A percentile compares a stretch with the other conserved stretches of the same genome.
phyloP scores from a whole-genome alignment of 2,797 vertebrate species.

The Xenentodon cancila region DNA sequence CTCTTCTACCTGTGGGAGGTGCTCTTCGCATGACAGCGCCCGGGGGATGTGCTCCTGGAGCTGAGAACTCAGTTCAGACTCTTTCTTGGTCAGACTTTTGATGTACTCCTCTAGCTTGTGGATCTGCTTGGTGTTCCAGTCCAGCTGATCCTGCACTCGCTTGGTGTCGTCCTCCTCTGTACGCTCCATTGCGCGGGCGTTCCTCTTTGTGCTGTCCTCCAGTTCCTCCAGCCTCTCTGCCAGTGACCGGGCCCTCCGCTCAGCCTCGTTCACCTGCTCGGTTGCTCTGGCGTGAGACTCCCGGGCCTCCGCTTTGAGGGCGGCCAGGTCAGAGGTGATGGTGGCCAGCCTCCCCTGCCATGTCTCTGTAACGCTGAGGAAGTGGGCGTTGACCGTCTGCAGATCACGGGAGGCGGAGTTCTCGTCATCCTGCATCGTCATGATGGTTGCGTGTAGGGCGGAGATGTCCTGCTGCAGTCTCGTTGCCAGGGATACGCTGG shows the following conservation, averaged over 20 bases:
- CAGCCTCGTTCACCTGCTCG: slow-evolving; percentile 86
- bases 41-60: slow-evolving; percentile 83
- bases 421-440: slow-evolving; percentile 81
- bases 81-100: slow-evolving; percentile 67
- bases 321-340: slow-evolving; percentile 77
- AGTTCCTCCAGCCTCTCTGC: slow-evolving; percentile 86
- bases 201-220: slow-evolving; percentile 90
- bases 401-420: slow-evolving; percentile 80
- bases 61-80: slow-evolving; percentile 77
- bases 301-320: slow-evolving; percentile 86
- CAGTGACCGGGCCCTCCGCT: slow-evolving; percentile 83
- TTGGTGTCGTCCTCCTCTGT: slow-evolving; percentile 89
- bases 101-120: slow-evolving; percentile 82
- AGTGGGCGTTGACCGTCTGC: slow-evolving; percentile 81
- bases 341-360: slow-evolving; percentile 84
- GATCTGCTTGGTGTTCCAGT: slow-evolving; percentile 82
- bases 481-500: slow-evolving; percentile 79
- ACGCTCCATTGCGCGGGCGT: slow-evolving; percentile 86
- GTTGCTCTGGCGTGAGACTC: slow-evolving; percentile 83
- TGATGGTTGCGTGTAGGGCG: slow-evolving; percentile 78
- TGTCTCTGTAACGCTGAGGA: slow-evolving; percentile 85
- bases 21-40: slow-evolving; percentile 83
- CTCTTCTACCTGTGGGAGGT: slow-evolving; percentile 88
- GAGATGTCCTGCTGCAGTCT: slow-evolving; percentile 85
- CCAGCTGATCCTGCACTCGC: slow-evolving; percentile 79